Evolutionary conservation across 2,113 vertebrate genomes (phyloP).

Genomic region (Brienomyrus longianalis): DNA sequence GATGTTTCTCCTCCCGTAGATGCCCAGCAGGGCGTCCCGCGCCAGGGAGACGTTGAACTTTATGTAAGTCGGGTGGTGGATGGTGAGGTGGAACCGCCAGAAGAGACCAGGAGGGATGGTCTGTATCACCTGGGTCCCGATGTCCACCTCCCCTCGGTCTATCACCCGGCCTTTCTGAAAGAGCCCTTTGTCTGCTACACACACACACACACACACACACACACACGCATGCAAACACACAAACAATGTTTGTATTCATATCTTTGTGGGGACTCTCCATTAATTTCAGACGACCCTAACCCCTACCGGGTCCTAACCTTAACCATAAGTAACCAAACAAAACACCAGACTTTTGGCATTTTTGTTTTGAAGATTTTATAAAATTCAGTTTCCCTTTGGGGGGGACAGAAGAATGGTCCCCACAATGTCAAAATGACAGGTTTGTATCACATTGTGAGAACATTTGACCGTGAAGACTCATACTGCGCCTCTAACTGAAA

Average conservation of each 20-base stretch:
- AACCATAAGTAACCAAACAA: neutral
- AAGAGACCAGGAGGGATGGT: slow-evolving; percentile 89
- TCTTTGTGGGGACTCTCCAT: neutral
- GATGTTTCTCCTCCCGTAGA: slow-evolving; percentile 94
- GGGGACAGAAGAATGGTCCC: neutral
- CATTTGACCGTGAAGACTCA: neutral
- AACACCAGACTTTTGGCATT: neutral
- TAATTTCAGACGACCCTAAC: neutral
- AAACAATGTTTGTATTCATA: neutral
- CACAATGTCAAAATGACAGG: neutral
- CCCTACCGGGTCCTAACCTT: neutral
- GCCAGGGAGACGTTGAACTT: slow-evolving; percentile 95
- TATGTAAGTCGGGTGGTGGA: slow-evolving; percentile 89
- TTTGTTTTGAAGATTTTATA: neutral
- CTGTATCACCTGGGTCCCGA: slow-evolving; percentile 86
- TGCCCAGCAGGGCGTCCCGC: slow-evolving; percentile 86
- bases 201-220: slow-evolving; percentile 29
- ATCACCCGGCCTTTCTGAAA: slow-evolving; percentile 82
- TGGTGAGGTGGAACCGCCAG: slow-evolving; percentile 94
- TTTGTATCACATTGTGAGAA: neutral
- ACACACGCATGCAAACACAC: neutral
- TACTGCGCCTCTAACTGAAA: neutral
- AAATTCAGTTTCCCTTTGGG: neutral
- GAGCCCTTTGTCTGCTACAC: slow-evolving; percentile 57
- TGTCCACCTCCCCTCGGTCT: slow-evolving; percentile 87